Conservation (phyloP, 2,797 vertebrate species). For the Lateolabrax maculatus region DNA sequence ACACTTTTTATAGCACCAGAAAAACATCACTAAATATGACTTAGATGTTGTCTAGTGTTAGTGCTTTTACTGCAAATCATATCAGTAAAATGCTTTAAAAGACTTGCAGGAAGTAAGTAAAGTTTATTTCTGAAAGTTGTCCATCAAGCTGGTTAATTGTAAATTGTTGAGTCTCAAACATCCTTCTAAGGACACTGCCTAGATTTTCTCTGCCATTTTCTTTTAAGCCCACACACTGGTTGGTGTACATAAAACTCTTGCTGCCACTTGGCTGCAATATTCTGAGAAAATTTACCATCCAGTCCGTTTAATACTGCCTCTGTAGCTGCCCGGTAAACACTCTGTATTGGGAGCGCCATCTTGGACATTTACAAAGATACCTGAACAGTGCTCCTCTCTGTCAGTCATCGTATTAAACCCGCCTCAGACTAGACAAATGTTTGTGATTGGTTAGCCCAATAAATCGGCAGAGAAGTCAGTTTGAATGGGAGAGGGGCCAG, state of each 20-base stretch:
- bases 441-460: too few species aligned
- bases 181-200: background rate
- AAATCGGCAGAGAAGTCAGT: too few species aligned
- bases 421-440: too few species aligned
- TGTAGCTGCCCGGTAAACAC: too few species aligned
- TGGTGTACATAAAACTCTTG: background rate
- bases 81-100: background rate
- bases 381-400: too few species aligned
- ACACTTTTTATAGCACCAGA: background rate
- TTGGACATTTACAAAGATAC: too few species aligned
- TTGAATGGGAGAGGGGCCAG: too few species aligned
- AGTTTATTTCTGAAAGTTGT: rapidly evolving
- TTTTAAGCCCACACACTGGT: background rate
- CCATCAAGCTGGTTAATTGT: background rate
- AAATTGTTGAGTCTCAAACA: background rate
- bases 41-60: background rate
- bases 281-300: too few species aligned
- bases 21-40: background rate
- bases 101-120: background rate
- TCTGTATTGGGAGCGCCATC: too few species aligned
- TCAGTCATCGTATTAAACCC: too few species aligned
- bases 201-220: background rate
- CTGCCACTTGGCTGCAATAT: background rate
- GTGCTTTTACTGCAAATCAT: background rate
- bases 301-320: too few species aligned